These are phyloP conservation scores for Macrotrachela quadricornifera DNA, from an alignment of 1,140 invertebrate genomes.

Conservation along the genomic window DNA sequence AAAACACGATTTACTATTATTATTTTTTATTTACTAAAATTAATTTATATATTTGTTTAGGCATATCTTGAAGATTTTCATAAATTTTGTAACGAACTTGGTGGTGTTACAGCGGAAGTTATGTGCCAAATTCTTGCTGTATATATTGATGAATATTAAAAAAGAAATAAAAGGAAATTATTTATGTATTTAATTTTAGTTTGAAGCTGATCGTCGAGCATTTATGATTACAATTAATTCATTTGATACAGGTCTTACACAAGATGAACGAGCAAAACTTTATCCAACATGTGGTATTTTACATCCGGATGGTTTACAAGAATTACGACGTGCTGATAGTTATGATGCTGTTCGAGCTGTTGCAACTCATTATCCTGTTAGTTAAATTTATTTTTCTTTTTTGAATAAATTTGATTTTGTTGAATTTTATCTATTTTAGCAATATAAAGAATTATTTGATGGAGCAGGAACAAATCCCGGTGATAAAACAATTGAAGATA, in stretches of 20 bases:
- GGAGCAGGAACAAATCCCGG: conserved; percentile 86
- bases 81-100: conserved; percentile 80
- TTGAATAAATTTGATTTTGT: not conserved
- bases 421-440: too few relatives aligned
- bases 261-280: conserved; percentile 88
- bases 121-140: conserved; percentile 98
- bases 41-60: conserved; percentile 12
- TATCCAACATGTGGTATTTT: conserved; percentile 91
- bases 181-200: conserved; percentile 66
- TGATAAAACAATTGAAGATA: conserved; percentile 96
- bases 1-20: not conserved
- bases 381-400: conserved; percentile 8
- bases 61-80: conserved; percentile 94
- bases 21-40: not conserved
- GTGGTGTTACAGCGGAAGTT: conserved; percentile 88
- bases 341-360: conserved; percentile 97
- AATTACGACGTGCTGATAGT: conserved; percentile 86
- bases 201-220: conserved; percentile 94
- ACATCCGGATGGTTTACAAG: conserved; percentile 83
- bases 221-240: conserved; percentile 99
- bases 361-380: conserved; percentile 79
- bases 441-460: conserved; percentile 90
- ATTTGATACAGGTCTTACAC: conserved; percentile 93
- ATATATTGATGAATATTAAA: conserved; percentile 31
- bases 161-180: not conserved